These are phyloP conservation scores for Agelaius phoeniceus DNA, from an alignment of 2,113 vertebrate genomes.

Conservation along the genomic window DNA sequence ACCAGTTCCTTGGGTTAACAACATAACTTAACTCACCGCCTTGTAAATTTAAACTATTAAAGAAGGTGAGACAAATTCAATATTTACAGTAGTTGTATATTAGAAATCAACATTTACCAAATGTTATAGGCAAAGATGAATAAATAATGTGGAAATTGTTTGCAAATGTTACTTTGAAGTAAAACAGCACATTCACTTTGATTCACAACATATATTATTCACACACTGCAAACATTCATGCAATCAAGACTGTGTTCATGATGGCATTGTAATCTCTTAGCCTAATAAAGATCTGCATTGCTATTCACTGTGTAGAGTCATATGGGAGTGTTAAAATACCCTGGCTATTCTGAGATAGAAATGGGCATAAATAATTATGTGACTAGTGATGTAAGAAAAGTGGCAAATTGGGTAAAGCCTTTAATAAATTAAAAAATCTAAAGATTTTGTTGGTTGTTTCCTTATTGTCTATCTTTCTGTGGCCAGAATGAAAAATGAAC, in stretches of 20 bases:
- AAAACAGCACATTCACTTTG: background rate
- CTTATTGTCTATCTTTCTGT: background rate
- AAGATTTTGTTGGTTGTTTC: background rate
- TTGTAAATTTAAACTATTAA: background rate
- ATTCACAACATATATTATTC: conserved; percentile 42
- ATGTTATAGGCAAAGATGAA: background rate
- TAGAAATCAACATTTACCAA: conserved; percentile 4
- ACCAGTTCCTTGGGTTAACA: background rate
- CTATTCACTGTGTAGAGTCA: background rate
- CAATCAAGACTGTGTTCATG: background rate
- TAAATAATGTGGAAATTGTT: background rate
- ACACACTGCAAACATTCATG: background rate
- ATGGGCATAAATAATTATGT: background rate
- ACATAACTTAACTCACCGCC: background rate
- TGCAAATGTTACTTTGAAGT: conserved; percentile 27
- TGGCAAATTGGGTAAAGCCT: background rate
- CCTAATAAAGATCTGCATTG: background rate
- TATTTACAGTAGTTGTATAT: background rate
- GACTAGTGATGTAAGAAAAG: background rate
- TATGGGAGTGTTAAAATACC: background rate
- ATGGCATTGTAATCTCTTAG: background rate
- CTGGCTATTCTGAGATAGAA: background rate
- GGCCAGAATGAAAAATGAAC: background rate
- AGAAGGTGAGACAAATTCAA: background rate
- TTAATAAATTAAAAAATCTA: background rate